Percentiles rank a stretch among this genome's conserved stretches.
phyloP scores from a whole-genome alignment of 2,797 vertebrate species.

The Sebastes vulpes region DNA sequence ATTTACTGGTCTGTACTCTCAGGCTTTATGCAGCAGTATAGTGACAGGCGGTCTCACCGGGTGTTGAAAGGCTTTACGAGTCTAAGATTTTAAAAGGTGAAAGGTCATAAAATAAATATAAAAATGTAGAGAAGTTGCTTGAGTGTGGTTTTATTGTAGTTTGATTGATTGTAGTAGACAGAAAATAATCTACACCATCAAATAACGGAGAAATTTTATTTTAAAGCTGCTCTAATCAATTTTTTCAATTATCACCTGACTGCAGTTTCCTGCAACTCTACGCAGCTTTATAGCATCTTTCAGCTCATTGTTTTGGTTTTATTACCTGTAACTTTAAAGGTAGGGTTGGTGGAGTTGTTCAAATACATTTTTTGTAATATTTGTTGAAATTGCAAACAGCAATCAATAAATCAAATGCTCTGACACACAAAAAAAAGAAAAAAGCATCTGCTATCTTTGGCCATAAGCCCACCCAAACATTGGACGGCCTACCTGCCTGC shows the following conservation, averaged over 20 bases:
- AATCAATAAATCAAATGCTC: too few relatives aligned
- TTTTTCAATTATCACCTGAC: not conserved
- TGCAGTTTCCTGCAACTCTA: not conserved
- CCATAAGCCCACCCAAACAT: too few relatives aligned
- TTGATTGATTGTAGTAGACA: not conserved
- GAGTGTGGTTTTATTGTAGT: not conserved
- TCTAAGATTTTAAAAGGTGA: not conserved
- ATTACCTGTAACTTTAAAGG: not conserved
- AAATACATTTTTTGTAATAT: too few relatives aligned
- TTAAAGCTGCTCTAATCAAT: not conserved
- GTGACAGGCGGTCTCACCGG: not conserved
- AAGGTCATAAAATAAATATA: not conserved
- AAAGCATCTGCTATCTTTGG: too few relatives aligned
- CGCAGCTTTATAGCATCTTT: not conserved
- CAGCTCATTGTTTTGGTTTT: not conserved
- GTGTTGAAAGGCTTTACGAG: not conserved
- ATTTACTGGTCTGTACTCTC: slow-evolving; percentile 1
- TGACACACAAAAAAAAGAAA: too few relatives aligned
- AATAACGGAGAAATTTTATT: not conserved
- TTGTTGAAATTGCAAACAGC: too few relatives aligned
- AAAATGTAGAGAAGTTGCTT: not conserved
- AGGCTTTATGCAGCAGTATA: not conserved
- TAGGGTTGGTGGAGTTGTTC: too few relatives aligned
- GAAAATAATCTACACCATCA: not conserved
- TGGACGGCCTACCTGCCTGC: too few relatives aligned